These are phyloP conservation scores for Temnopleurus reevesii DNA, from an alignment of 53 echinoderm and acorn worm genomes.

Conservation along the genomic window DNA sequence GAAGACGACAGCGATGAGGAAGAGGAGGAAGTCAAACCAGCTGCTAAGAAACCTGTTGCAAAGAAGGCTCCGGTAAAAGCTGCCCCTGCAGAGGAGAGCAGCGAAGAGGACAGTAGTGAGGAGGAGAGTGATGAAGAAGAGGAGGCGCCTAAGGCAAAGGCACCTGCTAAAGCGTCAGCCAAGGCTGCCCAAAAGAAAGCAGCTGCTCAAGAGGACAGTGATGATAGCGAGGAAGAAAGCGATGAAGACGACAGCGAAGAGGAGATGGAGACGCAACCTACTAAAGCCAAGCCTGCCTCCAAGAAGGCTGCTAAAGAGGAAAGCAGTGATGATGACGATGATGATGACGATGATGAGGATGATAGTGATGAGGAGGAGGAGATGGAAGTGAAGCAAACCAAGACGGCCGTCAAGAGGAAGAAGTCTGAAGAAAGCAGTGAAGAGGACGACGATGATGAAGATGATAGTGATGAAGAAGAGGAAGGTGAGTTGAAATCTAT, in stretches of 20 bases:
- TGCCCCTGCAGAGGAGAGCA: neutral
- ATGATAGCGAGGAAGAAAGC: conserved; percentile 5
- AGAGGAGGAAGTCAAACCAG: conserved; percentile 19
- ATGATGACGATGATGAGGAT: conserved; percentile 41
- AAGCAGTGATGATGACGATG: conserved; percentile 43
- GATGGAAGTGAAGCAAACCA: conserved; percentile 29
- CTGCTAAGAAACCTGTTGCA: conserved; percentile 22
- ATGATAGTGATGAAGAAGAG: conserved; percentile 56
- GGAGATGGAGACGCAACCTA: conserved; percentile 28
- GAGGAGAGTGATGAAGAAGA: conserved; percentile 38
- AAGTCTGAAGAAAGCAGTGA: conserved; percentile 44
- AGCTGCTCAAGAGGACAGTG: conserved; percentile 13
- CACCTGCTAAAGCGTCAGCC: conserved; percentile 7
- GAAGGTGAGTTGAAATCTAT: neutral
- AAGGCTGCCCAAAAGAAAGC: conserved; percentile 3
- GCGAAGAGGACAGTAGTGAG: neutral
- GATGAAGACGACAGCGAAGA: conserved; percentile 55
- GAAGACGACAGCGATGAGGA: conserved; percentile 44
- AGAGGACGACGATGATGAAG: conserved; percentile 50
- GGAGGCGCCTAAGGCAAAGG: conserved; percentile 31
- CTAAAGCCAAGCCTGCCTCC: neutral
- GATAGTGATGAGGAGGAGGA: conserved; percentile 61
- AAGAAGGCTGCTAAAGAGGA: conserved; percentile 45
- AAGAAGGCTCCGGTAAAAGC: neutral
- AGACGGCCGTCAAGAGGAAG: conserved; percentile 7